Conservation (phyloP, 2,113 vertebrate species). For the Vimba vimba region DNA sequence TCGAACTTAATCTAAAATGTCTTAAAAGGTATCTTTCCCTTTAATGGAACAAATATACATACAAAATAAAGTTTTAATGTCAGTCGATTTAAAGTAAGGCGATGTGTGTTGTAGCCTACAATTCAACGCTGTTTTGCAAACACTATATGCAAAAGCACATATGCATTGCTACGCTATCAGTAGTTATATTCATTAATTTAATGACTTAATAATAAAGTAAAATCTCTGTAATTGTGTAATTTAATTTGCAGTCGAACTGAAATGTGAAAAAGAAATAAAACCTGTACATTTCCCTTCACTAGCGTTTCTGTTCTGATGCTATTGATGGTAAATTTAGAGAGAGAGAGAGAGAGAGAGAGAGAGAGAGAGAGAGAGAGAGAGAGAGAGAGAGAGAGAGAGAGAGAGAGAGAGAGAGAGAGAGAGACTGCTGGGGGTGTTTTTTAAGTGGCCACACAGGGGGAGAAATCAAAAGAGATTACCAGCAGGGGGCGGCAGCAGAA, state of each 20-base stretch:
- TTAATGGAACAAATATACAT: not conserved
- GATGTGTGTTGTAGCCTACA: not conserved
- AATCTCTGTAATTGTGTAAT: not conserved
- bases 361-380: slow-evolving; percentile 50
- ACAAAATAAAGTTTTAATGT: not conserved
- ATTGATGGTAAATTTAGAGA: slow-evolving; percentile 1
- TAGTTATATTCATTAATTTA: not conserved
- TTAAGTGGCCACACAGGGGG: slow-evolving; percentile 70
- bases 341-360: slow-evolving; percentile 31
- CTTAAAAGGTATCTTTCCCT: not conserved
- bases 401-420: slow-evolving; percentile 50
- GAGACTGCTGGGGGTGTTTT: slow-evolving; percentile 56
- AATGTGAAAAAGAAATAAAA: not conserved
- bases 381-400: slow-evolving; percentile 44
- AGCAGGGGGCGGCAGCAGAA: slow-evolving; percentile 86
- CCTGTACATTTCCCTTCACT: not conserved
- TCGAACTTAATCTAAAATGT: not conserved
- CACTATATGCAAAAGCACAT: not conserved
- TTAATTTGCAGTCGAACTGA: not conserved
- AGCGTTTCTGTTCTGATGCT: not conserved
- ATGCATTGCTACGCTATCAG: not conserved
- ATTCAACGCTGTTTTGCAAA: not conserved
- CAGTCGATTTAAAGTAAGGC: too few species aligned
- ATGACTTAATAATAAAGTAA: not conserved
- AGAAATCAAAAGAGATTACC: slow-evolving; percentile 80